A percentile compares a stretch with the other conserved stretches of the same genome.
Evolutionary conservation across 2,888 invertebrate species (phyloP).

Genomic region (Drosophila stalkeri): DNA sequence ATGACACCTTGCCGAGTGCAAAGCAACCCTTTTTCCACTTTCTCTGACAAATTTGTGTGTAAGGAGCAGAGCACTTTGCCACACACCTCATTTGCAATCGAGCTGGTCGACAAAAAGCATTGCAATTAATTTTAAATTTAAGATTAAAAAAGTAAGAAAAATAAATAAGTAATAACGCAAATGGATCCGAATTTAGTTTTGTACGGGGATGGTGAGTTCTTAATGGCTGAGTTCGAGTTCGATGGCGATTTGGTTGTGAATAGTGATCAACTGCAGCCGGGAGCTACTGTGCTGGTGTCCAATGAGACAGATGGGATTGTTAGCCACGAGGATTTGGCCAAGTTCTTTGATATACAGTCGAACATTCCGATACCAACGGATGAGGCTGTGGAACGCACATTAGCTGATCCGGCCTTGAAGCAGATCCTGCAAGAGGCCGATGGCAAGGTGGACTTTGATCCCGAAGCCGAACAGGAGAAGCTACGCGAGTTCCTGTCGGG

Average conservation of each 20-base stretch:
- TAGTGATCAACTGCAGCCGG: conserved; percentile 42
- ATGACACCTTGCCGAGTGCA: conserved; percentile 9
- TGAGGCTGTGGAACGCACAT: conserved; percentile 56
- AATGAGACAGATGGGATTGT: conserved; percentile 49
- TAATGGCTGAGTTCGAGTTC: conserved; percentile 61
- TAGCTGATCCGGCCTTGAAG: conserved; percentile 58
- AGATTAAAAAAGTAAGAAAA: background rate
- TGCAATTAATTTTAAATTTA: background rate
- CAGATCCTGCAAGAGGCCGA: conserved; percentile 53
- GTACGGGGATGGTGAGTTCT: conserved; percentile 40
- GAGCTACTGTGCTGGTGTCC: conserved; percentile 57
- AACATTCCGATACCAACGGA: conserved; percentile 33
- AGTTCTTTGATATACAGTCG: conserved; percentile 34
- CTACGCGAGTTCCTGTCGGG: conserved; percentile 75
- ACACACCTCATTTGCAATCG: conserved; percentile 18
- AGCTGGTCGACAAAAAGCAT: conserved; percentile 13
- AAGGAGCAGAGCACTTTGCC: background rate
- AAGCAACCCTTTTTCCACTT: background rate
- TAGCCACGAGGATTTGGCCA: conserved; percentile 42
- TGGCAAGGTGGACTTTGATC: conserved; percentile 60
- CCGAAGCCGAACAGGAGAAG: conserved; percentile 73
- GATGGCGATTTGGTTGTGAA: conserved; percentile 35
- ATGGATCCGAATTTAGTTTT: conserved; percentile 26
- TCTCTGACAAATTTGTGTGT: conserved; percentile 19
- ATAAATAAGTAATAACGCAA: background rate